A percentile compares a stretch with the other conserved stretches of the same genome.
phyloP scores from a whole-genome alignment of 1,140 invertebrate genomes.

The Tyrophagus putrescentiae region DNA sequence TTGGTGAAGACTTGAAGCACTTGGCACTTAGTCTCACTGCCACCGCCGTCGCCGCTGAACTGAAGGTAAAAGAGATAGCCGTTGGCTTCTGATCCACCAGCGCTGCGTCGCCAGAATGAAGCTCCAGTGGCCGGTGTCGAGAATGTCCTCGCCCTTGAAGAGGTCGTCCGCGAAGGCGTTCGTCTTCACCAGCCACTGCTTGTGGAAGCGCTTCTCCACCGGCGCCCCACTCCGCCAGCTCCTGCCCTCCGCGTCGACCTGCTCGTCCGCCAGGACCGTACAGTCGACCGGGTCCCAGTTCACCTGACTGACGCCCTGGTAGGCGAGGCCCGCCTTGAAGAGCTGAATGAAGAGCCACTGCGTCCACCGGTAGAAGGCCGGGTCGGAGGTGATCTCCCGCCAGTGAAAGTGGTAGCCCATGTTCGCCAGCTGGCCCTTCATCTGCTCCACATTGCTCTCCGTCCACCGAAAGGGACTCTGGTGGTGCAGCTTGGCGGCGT shows the following conservation, averaged over 20 bases:
- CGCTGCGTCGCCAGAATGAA: slow-evolving; percentile 79
- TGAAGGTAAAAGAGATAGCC: slow-evolving; percentile 23
- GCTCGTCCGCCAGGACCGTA: slow-evolving; percentile 94
- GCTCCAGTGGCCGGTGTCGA: slow-evolving; percentile 40
- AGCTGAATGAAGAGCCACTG: slow-evolving; percentile 86
- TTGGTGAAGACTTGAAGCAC: slow-evolving; percentile 22
- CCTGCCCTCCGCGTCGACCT: slow-evolving; percentile 74
- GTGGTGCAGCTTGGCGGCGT: slow-evolving; percentile 78
- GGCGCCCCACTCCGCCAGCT: slow-evolving; percentile 94
- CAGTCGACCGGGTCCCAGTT: slow-evolving; percentile 98
- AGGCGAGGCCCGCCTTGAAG: slow-evolving; percentile 64
- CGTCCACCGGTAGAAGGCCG: slow-evolving; percentile 59
- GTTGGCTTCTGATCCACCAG: slow-evolving; percentile 76
- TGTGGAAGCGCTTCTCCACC: slow-evolving; percentile 73
- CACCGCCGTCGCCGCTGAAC: neutral
- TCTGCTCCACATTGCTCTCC: slow-evolving; percentile 63
- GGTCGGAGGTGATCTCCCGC: slow-evolving; percentile 48
- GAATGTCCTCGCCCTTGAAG: slow-evolving; percentile 23
- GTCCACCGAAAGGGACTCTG: slow-evolving; percentile 73
- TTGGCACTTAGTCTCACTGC: slow-evolving; percentile 1
- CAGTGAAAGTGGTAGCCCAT: slow-evolving; percentile 85
- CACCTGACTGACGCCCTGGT: slow-evolving; percentile 66
- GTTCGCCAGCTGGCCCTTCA: slow-evolving; percentile 68
- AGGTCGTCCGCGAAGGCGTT: slow-evolving; percentile 66
- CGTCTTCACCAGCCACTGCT: slow-evolving; percentile 90